Evolutionary conservation across 1,140 invertebrate genomes (phyloP), one percentile per base, ranked within the genome.

Genomic region (Grapholita molesta): DNA sequence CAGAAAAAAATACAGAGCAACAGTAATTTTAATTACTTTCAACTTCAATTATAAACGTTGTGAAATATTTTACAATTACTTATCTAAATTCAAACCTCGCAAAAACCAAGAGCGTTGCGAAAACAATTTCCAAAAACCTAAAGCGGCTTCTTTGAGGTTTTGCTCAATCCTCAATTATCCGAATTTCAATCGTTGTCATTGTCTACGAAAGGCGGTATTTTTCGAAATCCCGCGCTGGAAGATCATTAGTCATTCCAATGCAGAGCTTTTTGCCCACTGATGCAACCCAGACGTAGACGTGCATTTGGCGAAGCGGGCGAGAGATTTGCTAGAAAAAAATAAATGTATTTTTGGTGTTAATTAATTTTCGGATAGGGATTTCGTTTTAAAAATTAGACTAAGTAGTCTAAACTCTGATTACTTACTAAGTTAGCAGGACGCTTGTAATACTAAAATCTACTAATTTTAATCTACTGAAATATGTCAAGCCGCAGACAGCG

Each of bases 191-290:
- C 76, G 73, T 64, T 65, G 69, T 71, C 76, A 80, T 85, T 85
- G 80, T 83, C 75, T 84, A 81, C 74, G 77, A 65, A 23, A 66
- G 71, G 82, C 73, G 74, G 77, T 82, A 84, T 85, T 86, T 84
- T 82, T 85, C 78, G 73, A 75, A 83, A 84, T 82, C 77, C 74
- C 71, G 69, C 61, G 38, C 68, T 70, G 64, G 52, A 66, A 71
- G 70, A 86, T 88, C 85, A 89, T 89, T 89, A 82, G 78, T 89
- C 86, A 88, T 83, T 81, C 55, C 66, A 65, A 74, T 76, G 79
- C 57, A 70, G 76, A 79, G 77, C 78, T 85, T 85, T 87, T 87
- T 87, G 83, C 82, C 48, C 25, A 70, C 71, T 71, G 75, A 78
- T 84, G 82, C 82, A 82, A 74, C 80, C 76, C 75, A 70, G 64